Conservation (phyloP, 1,140 invertebrate species). For the Homalodisca vitripennis region DNA sequence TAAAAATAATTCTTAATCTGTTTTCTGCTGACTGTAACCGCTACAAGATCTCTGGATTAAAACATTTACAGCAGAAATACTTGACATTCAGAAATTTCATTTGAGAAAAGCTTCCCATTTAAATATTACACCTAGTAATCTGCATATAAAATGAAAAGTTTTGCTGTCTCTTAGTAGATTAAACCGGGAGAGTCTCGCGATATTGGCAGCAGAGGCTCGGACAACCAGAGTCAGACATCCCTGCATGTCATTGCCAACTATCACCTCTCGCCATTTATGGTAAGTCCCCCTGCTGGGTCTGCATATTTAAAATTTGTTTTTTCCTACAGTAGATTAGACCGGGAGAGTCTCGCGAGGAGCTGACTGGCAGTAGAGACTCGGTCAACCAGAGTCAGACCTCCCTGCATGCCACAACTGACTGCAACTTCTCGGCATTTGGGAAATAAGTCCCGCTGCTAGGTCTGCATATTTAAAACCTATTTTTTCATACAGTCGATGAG, state of each 20-base stretch:
- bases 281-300: conserved; percentile 58
- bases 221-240: conserved; percentile 42
- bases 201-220: conserved; percentile 46
- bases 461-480: no score
- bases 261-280: conserved; percentile 70
- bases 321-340: conserved; percentile 45
- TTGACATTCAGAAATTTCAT: no score
- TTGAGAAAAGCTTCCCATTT: no score
- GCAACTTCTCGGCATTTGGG: conserved; percentile 67
- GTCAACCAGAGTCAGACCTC: conserved; percentile 42
- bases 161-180: conserved; percentile 41
- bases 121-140: no score
- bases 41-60: no score
- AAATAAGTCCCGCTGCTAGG: conserved; percentile 68
- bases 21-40: no score
- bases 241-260: conserved; percentile 40
- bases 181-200: conserved; percentile 53
- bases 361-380: conserved; percentile 47
- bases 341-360: conserved; percentile 53
- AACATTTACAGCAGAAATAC: no score
- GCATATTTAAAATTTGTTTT: no score
- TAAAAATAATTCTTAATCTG: no score
- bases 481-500: conserved; percentile 44
- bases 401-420: conserved; percentile 40
- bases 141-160: no score